Conservation (phyloP, 1,140 invertebrate species). For the Aphelenchoides avenae region DNA sequence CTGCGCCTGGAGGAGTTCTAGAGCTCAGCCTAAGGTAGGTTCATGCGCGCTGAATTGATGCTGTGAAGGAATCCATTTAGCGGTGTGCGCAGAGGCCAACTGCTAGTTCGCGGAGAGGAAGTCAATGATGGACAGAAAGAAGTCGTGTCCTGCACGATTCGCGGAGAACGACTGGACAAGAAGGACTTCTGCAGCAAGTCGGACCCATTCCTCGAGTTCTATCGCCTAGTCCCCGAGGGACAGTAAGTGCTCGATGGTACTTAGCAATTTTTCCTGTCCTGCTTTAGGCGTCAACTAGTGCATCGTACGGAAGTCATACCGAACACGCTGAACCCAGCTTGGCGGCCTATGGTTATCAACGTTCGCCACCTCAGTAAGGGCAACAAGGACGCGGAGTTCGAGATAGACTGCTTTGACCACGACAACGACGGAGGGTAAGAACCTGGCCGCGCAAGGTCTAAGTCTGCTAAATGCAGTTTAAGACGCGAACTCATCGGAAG, state of each 20-base stretch:
- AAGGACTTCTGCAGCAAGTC: constrained; percentile 66
- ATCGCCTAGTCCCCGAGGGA: constrained; percentile 62
- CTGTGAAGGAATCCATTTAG: too few relatives aligned
- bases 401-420: constrained; percentile 34
- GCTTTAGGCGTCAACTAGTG: constrained; percentile 62
- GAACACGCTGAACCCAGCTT: constrained; percentile 65
- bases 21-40: constrained; percentile 25
- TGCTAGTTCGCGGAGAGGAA: too few relatives aligned
- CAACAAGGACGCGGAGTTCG: constrained; percentile 59
- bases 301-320: constrained; percentile 65
- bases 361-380: constrained; percentile 66
- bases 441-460: too few relatives aligned
- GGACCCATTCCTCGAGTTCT: constrained; percentile 65
- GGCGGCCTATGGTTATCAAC: constrained; percentile 65
- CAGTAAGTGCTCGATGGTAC: constrained; percentile 48
- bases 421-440: not conserved
- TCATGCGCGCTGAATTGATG: too few relatives aligned
- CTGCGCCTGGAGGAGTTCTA: constrained; percentile 42
- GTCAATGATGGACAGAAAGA: too few relatives aligned
- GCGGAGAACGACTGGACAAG: constrained; percentile 65
- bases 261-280: not conserved
- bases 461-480: constrained; percentile 23
- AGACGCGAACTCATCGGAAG: constrained; percentile 30
- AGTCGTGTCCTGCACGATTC: too few relatives aligned
- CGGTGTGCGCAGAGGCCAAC: too few relatives aligned